Base-by-base conservation (phyloP, 2,888 invertebrate species). In the Allophyes oxyacanthae region DNA sequence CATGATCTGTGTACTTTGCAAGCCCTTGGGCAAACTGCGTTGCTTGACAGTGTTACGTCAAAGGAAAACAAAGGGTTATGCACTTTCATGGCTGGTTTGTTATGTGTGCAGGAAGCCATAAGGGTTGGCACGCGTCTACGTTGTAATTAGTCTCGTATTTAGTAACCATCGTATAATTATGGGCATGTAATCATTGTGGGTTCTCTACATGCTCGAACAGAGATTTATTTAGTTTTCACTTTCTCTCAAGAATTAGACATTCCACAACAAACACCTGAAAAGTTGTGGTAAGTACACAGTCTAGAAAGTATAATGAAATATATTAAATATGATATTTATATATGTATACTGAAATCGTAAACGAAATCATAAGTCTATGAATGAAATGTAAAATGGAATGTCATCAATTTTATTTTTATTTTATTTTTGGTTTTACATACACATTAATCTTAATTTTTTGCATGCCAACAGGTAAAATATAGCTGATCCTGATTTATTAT, bases 1-100 rank as follows among this genome's bases (percentile, higher is more conserved):
- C 81, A 81, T 87, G 78, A 85, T 83, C 83, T 87, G 87, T 91
- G 83, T 88, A 79, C 82, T 84, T 84, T 87, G 86, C 85, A 79
- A 83, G 86, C 84, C 87, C 85, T 86, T 79, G 81, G 63, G 73
- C 70, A 83, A 84, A 86, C 72, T 77, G 51, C 41, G 52, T 61
- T 40, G 66, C 72, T 77, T 74, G 78, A 77, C 69, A 74, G 51
- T 57, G 63, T 79, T 79, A 79, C 79, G 79, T 79, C 74, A 73
- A 74, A 67, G 69, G 50, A 66, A 76, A 74, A 77, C 75, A 70
- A 75, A 75, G 63, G 62, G 66, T 62, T 70, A 64, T 65, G 56
- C 64, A 64, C 42, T 74, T 70, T 67, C 73, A 54, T 67, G 73
- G 67, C 45, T 58, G 32, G 64, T 53, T 56, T 26, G 54, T 45